These are phyloP conservation scores for Stichopus horrens DNA, from an alignment of 53 echinoderm and acorn worm species.

Conservation along the genomic window DNA sequence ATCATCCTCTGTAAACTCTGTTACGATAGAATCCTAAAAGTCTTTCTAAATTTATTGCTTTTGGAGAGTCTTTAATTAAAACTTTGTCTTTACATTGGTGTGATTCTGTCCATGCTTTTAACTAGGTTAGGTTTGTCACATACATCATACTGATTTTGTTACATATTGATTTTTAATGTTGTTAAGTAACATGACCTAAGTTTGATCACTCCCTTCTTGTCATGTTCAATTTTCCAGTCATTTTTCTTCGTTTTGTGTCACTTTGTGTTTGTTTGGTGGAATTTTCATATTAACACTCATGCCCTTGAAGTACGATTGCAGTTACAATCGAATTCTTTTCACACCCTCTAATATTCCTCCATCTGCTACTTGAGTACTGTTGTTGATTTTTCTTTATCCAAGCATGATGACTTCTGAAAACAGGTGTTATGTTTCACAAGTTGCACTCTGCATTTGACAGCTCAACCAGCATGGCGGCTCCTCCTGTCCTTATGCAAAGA, in stretches of 20 bases:
- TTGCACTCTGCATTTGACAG: conserved; percentile 13
- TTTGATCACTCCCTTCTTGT: not conserved
- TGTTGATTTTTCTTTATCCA: conserved; percentile 21
- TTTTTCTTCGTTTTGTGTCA: not conserved
- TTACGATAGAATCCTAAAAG: too few relatives aligned
- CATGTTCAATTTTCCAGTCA: not conserved
- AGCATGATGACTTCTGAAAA: conserved; percentile 3
- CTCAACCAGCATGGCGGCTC: not conserved
- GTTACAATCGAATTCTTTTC: not conserved
- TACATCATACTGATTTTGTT: too few relatives aligned
- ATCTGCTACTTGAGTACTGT: not conserved
- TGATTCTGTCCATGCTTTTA: too few relatives aligned
- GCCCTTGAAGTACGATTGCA: not conserved
- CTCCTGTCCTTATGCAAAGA: not conserved
- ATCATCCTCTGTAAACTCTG: too few relatives aligned
- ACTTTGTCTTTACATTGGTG: too few relatives aligned
- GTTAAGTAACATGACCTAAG: too few relatives aligned
- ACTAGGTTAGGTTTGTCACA: too few relatives aligned
- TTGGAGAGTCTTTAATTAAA: too few relatives aligned
- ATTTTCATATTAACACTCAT: not conserved
- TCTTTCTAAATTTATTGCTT: too few relatives aligned
- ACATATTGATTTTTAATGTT: too few relatives aligned
- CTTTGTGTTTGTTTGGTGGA: not conserved
- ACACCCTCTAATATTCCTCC: not conserved
- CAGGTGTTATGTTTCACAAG: not conserved